Evolutionary conservation across 2,888 invertebrate genomes (phyloP).

Genomic region (Tiliacea aurago): DNA sequence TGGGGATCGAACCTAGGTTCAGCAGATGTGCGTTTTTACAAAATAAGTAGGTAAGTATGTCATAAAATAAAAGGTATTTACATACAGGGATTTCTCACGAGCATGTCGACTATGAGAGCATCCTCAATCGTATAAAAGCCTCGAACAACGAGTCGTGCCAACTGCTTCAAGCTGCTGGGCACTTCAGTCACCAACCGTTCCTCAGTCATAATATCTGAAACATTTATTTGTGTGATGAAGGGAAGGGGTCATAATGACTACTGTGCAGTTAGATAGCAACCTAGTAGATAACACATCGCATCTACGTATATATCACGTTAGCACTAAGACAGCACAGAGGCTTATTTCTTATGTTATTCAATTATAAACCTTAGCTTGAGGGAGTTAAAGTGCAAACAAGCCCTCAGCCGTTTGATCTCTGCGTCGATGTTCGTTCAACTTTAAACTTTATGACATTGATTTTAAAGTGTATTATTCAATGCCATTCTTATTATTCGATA

Average conservation of each 20-base stretch:
- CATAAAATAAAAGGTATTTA: conserved; percentile 53
- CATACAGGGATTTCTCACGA: conserved; percentile 98
- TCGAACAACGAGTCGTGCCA: conserved; percentile 97
- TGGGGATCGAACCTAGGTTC: background rate
- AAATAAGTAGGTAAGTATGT: no score
- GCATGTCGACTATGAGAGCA: conserved; percentile 98
- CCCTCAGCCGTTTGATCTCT: background rate
- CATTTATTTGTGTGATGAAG: conserved; percentile 4
- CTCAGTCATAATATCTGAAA: conserved; percentile 90
- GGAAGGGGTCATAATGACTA: background rate
- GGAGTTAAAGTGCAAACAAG: background rate
- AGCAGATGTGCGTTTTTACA: background rate
- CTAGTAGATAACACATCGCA: background rate
- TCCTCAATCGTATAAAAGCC: conserved; percentile 99
- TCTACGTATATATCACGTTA: background rate
- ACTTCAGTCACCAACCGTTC: conserved; percentile 96
- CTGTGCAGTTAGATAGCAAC: background rate
- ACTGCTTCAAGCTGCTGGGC: conserved; percentile 97
- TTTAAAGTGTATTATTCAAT: background rate
- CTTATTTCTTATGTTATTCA: conserved; percentile 1
- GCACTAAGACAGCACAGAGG: background rate
- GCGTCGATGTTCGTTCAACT: background rate
- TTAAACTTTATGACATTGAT: background rate
- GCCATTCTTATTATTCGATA: background rate
- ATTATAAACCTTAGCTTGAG: conserved; percentile 10